Conservation (phyloP, 2,888 invertebrate genomes). For the Drosophila antonietae region DNA sequence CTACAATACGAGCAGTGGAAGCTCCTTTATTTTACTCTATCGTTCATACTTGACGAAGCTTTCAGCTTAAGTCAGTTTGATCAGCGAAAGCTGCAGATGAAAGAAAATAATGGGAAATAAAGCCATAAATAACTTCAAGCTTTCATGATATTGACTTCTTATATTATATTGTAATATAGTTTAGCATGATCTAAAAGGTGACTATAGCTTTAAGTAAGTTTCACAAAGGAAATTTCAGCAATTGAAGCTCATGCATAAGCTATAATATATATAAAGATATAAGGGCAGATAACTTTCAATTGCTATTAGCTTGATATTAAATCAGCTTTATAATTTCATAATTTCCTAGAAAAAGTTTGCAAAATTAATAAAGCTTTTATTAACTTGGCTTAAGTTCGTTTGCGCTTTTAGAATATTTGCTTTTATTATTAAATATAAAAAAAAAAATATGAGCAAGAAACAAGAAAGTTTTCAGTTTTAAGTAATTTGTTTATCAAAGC, state of each 20-base stretch:
- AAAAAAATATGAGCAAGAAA: neutral
- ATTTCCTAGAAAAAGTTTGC: neutral
- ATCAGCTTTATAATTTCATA: neutral
- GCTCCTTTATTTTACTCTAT: no score
- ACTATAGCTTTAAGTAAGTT: no score
- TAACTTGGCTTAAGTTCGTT: neutral
- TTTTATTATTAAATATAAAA: neutral
- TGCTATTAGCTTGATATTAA: neutral
- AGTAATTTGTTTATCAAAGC: neutral
- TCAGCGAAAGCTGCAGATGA: neutral
- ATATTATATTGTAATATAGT: neutral
- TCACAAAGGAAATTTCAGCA: no score
- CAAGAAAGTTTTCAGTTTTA: neutral
- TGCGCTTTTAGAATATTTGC: no score
- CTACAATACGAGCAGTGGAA: neutral
- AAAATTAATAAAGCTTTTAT: neutral
- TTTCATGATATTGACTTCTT: neutral
- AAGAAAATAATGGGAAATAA: neutral
- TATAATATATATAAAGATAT: no score
- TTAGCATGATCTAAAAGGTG: no score
- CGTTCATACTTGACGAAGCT: neutral
- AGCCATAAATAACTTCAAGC: neutral
- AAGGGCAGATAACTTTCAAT: neutral
- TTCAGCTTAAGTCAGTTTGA: neutral
- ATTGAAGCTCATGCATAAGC: no score